Percentiles rank a stretch among this genome's conserved stretches.
Evolutionary conservation across 1,140 invertebrate species (phyloP).

Genomic region (Solenopsis fugax): DNA sequence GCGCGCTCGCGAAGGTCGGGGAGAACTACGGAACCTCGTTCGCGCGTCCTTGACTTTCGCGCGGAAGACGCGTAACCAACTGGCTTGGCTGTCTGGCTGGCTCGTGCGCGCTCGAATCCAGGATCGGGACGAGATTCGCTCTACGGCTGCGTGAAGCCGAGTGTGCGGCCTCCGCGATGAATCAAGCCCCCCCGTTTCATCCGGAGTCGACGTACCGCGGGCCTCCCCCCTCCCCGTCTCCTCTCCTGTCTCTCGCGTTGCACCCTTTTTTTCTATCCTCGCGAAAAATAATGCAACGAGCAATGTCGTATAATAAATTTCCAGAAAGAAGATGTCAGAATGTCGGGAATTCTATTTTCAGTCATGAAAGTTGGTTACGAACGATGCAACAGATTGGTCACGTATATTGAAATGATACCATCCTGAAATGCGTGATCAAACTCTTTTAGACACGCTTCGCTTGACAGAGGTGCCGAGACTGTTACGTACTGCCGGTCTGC

Average conservation of each 20-base stretch:
- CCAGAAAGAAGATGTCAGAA: neutral
- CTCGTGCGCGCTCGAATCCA: conserved; percentile 68
- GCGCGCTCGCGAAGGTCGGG: conserved; percentile 63
- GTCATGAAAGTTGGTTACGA: neutral
- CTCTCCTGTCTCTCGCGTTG: conserved; percentile 23
- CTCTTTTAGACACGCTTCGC: conserved; percentile 6
- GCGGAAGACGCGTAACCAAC: conserved; percentile 74
- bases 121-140: conserved; percentile 75
- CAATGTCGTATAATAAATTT: neutral
- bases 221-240: neutral
- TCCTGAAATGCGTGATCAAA: neutral
- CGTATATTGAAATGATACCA: neutral
- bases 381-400: neutral
- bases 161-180: conserved; percentile 75
- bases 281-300: conserved; percentile 21
- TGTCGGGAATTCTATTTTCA: conserved; percentile 19
- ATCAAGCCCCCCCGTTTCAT: conserved; percentile 77
- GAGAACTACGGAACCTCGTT: conserved; percentile 59
- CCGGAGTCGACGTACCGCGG: conserved; percentile 67
- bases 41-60: conserved; percentile 76
- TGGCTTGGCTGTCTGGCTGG: conserved; percentile 23
- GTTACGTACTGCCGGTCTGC: no score
- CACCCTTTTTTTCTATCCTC: conserved; percentile 51
- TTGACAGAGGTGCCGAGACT: neutral
- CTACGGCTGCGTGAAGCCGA: conserved; percentile 79